Conservation (phyloP, 2,113 vertebrate genomes). For the Mirza zaza region DNA sequence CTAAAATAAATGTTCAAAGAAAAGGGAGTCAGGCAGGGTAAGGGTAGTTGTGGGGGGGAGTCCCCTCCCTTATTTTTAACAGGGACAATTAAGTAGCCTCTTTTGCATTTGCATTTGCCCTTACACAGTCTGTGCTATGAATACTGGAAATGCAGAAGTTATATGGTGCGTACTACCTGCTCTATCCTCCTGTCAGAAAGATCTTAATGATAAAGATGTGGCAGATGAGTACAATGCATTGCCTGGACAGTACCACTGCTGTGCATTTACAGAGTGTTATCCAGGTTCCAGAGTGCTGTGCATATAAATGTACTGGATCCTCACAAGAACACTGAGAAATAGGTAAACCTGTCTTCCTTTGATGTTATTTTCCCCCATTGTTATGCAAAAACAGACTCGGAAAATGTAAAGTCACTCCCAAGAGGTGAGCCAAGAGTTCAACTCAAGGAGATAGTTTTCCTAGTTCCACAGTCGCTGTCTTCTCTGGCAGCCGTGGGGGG, state of each 20-base stretch:
- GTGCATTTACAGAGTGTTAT: background rate
- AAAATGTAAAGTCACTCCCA: background rate
- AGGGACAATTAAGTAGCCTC: background rate
- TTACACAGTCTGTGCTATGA: background rate
- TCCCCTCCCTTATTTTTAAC: background rate
- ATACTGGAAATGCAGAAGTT: background rate
- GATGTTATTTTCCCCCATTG: background rate
- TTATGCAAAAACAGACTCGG: background rate
- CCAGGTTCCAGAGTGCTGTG: background rate
- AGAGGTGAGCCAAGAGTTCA: background rate
- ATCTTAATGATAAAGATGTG: background rate
- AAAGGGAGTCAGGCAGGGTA: background rate
- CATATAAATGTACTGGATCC: background rate
- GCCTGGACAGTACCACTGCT: background rate
- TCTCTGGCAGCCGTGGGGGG: background rate
- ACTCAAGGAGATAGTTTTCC: background rate
- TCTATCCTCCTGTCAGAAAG: background rate
- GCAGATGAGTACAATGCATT: background rate
- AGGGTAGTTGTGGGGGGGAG: rapidly evolving
- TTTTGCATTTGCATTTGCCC: background rate
- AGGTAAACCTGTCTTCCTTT: background rate
- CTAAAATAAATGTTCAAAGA: background rate
- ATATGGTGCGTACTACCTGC: rapidly evolving
- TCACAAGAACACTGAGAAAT: background rate
- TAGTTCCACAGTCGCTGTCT: background rate